Evolutionary conservation across 2,113 vertebrate genomes (phyloP), one percentile per base, ranked within the genome.

Genomic region (Periophthalmodon schlosseri): DNA sequence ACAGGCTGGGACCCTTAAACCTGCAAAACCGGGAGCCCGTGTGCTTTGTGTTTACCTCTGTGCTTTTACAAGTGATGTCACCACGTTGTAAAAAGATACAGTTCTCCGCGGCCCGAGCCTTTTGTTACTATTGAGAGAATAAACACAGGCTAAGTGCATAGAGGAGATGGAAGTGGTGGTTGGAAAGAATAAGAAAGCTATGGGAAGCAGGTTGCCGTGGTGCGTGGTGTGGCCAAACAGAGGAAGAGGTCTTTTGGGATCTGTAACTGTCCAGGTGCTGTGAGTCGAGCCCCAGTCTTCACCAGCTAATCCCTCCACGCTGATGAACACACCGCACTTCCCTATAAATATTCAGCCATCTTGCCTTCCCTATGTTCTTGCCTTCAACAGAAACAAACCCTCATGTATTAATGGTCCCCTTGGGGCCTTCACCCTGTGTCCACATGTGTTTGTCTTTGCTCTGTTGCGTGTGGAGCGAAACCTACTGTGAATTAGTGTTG

Each of bases 1-100:
- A 86, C 81, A 79, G 73, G 75, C 28, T 67, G 86, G 83, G 86
- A 89, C 84, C 77, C 73, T 80, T 82, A 91, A 90, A 90, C 78
- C 76, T 80, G 70, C 75, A 90, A 86, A 74, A 90, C 81, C 84
- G 69, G 89, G 87, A 90, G 90, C 86, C 66, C 65, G 15, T 73
- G 73, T 73, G 82, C 64, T 68, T 71, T 81, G 80, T 88, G 85
- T 91, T 88, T 89, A 87, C 85, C 70, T 84, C 71, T 46, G 47
- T 75, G 72, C 75, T 86, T 89, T 91, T 85, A 90, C 78, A 85
- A 84, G 89, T 92, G 89, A 93, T 93, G 88, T 92, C 88, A 91
- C 76, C 85, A 90, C 79, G 69, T 87, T 76, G 87, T 93, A 91
- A 93, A 93, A 93, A 78, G 75, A 85, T 90, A 91, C 85, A 77